Percentiles rank a stretch among this genome's conserved stretches.
These are phyloP conservation scores for Lerema accius DNA, from an alignment of 1,140 invertebrate genomes.

Conservation along the genomic window DNA sequence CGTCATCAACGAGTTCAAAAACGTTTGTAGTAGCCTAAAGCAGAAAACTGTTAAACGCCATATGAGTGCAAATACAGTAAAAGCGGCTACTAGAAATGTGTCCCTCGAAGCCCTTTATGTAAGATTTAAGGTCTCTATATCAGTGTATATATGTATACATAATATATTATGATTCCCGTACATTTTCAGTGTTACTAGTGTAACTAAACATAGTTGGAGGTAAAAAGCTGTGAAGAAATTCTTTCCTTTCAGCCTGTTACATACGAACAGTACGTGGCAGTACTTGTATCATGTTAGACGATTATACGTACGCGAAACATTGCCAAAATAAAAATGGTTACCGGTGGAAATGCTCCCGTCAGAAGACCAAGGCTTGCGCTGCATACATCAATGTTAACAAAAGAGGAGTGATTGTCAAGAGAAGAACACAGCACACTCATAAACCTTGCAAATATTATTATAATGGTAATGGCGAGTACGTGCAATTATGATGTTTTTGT, in stretches of 20 bases:
- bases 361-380: constrained; percentile 31
- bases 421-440: constrained; percentile 26
- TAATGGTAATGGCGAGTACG: constrained; percentile 16
- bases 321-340: constrained; percentile 34
- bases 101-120: too few relatives aligned
- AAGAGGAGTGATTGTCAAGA: constrained; percentile 20
- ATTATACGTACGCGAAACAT: constrained; percentile 44
- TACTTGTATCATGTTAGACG: constrained; percentile 27
- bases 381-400: constrained; percentile 35
- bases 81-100: too few relatives aligned
- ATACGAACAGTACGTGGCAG: constrained; percentile 35
- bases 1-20: too few relatives aligned
- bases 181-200: too few relatives aligned
- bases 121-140: too few relatives aligned
- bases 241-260: constrained; percentile 34
- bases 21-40: too few relatives aligned
- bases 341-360: constrained; percentile 45
- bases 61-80: too few relatives aligned
- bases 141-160: too few relatives aligned
- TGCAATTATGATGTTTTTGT: constrained; percentile 13
- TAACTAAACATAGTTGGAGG: too few relatives aligned
- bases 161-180: too few relatives aligned
- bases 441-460: constrained; percentile 31
- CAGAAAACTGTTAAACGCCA: too few relatives aligned
- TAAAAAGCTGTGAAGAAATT: not conserved